phyloP scores from a whole-genome alignment of 2,888 invertebrate genomes.

The Hyppa rectilinea region DNA sequence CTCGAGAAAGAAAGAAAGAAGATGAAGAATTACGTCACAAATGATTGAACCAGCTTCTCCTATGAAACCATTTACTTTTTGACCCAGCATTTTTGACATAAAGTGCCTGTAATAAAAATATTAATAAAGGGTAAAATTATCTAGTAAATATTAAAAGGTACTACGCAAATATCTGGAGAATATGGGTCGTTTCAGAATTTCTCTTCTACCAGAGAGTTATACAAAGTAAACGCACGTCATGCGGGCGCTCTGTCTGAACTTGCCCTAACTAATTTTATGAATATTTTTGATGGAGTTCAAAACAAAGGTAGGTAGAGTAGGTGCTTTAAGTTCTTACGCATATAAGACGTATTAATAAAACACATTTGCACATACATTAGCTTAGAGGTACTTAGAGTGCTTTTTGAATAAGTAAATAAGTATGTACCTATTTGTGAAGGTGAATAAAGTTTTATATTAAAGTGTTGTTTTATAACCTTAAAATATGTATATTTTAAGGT shows the following conservation, averaged over 20 bases:
- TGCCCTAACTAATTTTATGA: slow-evolving; percentile 23
- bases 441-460: slow-evolving; percentile 35
- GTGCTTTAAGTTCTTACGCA: slow-evolving; percentile 14
- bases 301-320: background rate
- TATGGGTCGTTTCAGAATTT: background rate
- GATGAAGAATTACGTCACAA: too few species aligned
- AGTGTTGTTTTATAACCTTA: background rate
- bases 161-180: background rate
- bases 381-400: slow-evolving; percentile 37
- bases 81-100: background rate
- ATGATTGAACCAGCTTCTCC: too few species aligned
- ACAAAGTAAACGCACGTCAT: slow-evolving; percentile 4
- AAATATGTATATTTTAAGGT: slow-evolving; percentile 1
- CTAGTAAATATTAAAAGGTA: background rate
- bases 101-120: too few species aligned
- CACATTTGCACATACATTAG: slow-evolving; percentile 39
- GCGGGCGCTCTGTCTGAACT: slow-evolving; percentile 4
- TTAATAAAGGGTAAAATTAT: background rate
- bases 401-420: slow-evolving; percentile 34
- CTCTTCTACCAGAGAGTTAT: background rate
- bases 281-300: slow-evolving; percentile 27
- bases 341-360: slow-evolving; percentile 29
- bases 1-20: too few species aligned
- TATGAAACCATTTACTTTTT: too few species aligned
- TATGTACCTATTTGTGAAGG: slow-evolving; percentile 11